Evolutionary conservation across 2,113 vertebrate genomes (phyloP).

Genomic region (Neomonachus schauinslandi): DNA sequence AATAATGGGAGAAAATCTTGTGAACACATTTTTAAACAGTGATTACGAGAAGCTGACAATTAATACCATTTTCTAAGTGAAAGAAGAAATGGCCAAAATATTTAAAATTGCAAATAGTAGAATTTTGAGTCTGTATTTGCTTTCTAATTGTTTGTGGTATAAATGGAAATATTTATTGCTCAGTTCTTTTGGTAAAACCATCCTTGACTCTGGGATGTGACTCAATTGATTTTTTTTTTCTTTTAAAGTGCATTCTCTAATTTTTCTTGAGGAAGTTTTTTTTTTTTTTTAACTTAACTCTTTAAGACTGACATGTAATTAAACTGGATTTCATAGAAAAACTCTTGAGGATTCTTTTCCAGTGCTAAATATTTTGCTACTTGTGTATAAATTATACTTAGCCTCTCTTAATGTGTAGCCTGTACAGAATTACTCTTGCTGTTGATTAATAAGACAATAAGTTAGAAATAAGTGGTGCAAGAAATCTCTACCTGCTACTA

Average conservation of each 20-base stretch:
- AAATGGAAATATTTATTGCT: conserved; percentile 38
- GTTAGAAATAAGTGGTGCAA: neutral
- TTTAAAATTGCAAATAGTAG: neutral
- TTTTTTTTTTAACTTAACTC: neutral
- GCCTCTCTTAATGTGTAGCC: neutral
- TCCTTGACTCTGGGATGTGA: neutral
- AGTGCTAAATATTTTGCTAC: neutral
- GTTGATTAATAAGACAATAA: conserved; percentile 32
- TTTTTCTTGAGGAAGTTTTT: neutral
- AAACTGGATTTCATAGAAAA: neutral
- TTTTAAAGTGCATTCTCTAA: conserved; percentile 17
- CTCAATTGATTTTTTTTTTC: neutral
- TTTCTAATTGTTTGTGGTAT: conserved; percentile 19
- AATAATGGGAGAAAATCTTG: conserved; percentile 36
- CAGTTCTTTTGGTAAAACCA: neutral
- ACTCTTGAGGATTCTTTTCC: neutral
- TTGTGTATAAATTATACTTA: neutral
- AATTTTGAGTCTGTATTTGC: conserved; percentile 34
- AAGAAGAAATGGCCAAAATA: neutral
- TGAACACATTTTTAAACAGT: neutral
- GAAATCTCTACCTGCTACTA: neutral
- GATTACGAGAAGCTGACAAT: neutral
- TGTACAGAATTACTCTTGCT: conserved; percentile 32
- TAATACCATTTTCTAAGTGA: conserved; percentile 8
- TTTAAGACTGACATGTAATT: conserved; percentile 20